Evolutionary conservation across 92 coral and sea anemone genomes (phyloP).

Genomic region (Paragorgia papillata): DNA sequence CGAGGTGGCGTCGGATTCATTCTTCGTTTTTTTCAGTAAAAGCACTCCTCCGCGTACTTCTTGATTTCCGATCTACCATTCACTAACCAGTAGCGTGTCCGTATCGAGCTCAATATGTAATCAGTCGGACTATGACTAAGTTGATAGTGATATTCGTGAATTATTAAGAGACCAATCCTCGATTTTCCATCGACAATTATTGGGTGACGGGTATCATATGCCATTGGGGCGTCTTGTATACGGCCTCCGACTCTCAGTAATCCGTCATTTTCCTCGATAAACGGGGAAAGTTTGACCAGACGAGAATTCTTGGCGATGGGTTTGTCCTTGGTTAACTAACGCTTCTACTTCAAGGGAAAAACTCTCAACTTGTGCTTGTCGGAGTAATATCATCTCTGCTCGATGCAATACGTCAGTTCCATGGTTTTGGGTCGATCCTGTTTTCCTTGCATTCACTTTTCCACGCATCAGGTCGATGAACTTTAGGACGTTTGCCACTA

Average conservation of each 20-base stretch:
- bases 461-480: conserved; percentile 41
- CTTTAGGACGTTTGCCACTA: conserved; percentile 50
- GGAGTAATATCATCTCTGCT: conserved; percentile 39
- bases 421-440: background rate
- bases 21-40: conserved; percentile 31
- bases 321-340: conserved; percentile 15
- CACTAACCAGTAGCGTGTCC: conserved; percentile 39
- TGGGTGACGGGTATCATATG: conserved; percentile 19
- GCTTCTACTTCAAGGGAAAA: conserved; percentile 12
- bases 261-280: conserved; percentile 14
- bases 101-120: conserved; percentile 17
- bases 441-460: background rate
- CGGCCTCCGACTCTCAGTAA: too few relatives aligned
- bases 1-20: conserved; percentile 10
- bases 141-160: conserved; percentile 13
- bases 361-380: conserved; percentile 20
- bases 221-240: too few relatives aligned
- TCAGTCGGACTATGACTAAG: conserved; percentile 39
- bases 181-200: conserved; percentile 33
- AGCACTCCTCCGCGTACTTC: conserved; percentile 10
- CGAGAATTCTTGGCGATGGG: conserved; percentile 39
- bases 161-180: conserved; percentile 16
- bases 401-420: conserved; percentile 18
- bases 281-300: conserved; percentile 26
- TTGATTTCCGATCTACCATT: conserved; percentile 30